These are phyloP conservation scores for Macropis europaea DNA, from an alignment of 2,888 invertebrate species.

Conservation along the genomic window DNA sequence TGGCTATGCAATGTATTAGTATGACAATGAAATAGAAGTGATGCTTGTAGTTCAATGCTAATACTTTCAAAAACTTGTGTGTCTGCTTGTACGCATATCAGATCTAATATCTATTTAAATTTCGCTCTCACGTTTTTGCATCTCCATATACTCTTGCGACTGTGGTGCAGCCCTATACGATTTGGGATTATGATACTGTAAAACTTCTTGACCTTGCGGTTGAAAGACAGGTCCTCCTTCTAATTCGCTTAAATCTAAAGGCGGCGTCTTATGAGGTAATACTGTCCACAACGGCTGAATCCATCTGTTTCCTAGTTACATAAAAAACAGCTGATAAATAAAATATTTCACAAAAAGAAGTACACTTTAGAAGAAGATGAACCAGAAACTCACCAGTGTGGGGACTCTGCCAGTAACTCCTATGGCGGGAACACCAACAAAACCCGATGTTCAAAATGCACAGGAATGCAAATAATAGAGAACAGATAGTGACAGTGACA, in stretches of 20 bases:
- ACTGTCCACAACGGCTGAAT: slow-evolving; percentile 91
- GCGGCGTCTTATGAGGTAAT: slow-evolving; percentile 90
- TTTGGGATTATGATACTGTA: slow-evolving; percentile 76
- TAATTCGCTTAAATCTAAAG: slow-evolving; percentile 89
- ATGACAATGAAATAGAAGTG: background rate
- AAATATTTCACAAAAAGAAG: background rate
- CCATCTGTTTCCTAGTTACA: slow-evolving; percentile 88
- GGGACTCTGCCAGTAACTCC: slow-evolving; percentile 90
- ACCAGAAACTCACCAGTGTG: slow-evolving; percentile 85
- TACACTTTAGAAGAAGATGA: background rate
- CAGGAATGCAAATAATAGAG: slow-evolving; percentile 86
- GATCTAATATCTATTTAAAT: slow-evolving; percentile 81
- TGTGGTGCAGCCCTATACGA: slow-evolving; percentile 59
- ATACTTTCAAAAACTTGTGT: slow-evolving; percentile 47
- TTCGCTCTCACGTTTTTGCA: slow-evolving; percentile 91
- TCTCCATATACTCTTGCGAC: slow-evolving; percentile 82
- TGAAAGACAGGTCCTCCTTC: slow-evolving; percentile 55
- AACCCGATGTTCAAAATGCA: slow-evolving; percentile 89
- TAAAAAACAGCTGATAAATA: background rate
- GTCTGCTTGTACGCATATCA: background rate
- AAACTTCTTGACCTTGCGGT: slow-evolving; percentile 70
- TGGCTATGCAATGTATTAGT: slow-evolving; percentile 10
- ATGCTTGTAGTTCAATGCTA: slow-evolving; percentile 6
- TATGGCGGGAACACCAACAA: slow-evolving; percentile 90
- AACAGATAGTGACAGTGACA: slow-evolving; percentile 89